Evolutionary conservation across 2,113 vertebrate species (phyloP), one percentile per base, ranked within the genome.

Genomic region (Cettia cetti): DNA sequence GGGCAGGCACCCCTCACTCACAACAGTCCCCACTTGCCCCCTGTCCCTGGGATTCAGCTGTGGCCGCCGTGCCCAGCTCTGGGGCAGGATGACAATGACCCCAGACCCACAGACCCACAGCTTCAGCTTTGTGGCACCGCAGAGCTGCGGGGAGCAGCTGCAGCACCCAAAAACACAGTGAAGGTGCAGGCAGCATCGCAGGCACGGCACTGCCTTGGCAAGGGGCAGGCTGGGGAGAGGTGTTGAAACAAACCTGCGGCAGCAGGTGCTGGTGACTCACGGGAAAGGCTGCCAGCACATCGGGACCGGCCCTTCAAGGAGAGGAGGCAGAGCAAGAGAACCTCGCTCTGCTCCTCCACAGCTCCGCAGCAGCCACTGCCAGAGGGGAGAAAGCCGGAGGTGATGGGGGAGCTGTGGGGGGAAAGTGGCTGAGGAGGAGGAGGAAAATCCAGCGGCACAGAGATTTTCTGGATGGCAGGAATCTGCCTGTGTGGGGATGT

Each of bases 91-190:
- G 21, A 13, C 2, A 3, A 3, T 5, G 69, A 17, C 23, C 63
- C 8, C 77, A 10, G 45, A 12, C 2, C 50, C 10, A 4, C 42
- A 37, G 27, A 7, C 3, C 40, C 53, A 18, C 3, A 2, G n/a
- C 61, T 39, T 33, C 35, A 28, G 77, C 56, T 31, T 5, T 7
- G 11, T 0, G 1, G 50, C 79, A 45, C 33, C 1, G 0, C 3
- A 2, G 22, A 40, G 65, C 44, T 52, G 24, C 4, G 3, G 57
- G 76, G 17, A 63, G 53, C 5, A 4, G 26, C 52, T 53, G 69
- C 1, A 2, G 28, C 6, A 7, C 63, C 57, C 2, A 0, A 60
- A 40, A 35, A 1, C 4, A 1, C 2, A 1, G 49, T 0, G 0
- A 39, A 19, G 75, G 50, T 0, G 2, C 39, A 8, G 77, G 69